These are phyloP conservation scores for Erebia palarica DNA, from an alignment of 2,888 invertebrate species.

Conservation along the genomic window DNA sequence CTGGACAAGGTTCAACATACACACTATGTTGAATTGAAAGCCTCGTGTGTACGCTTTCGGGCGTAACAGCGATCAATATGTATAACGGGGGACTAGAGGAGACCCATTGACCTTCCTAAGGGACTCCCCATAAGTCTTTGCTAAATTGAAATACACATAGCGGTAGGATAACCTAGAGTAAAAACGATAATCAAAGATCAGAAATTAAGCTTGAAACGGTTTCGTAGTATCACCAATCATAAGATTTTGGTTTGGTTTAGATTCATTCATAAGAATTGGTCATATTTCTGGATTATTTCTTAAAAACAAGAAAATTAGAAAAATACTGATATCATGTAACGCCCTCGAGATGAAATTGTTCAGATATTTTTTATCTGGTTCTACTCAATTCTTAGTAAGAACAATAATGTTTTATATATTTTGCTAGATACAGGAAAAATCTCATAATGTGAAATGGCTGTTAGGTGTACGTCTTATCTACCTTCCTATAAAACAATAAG, in stretches of 20 bases:
- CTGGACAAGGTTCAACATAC: background rate
- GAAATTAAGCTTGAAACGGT: background rate
- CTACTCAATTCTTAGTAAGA: no score
- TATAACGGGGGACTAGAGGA: conserved; percentile 5
- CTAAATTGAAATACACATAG: background rate
- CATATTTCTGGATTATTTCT: no score
- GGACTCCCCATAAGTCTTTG: background rate
- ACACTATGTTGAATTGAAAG: background rate
- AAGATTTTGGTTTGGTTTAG: no score
- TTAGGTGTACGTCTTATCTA: background rate
- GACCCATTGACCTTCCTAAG: conserved; percentile 3
- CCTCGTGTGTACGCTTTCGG: background rate
- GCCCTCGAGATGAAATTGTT: no score
- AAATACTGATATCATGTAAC: no score
- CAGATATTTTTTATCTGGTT: no score
- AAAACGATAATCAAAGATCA: background rate
- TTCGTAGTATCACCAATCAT: background rate
- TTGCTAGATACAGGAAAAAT: background rate
- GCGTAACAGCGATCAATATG: conserved; percentile 6
- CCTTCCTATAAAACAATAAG: background rate
- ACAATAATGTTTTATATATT: no score
- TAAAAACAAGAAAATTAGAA: no score
- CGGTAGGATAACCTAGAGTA: background rate
- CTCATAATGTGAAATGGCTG: background rate
- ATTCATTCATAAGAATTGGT: no score